These are phyloP conservation scores for Drepana falcataria DNA, from an alignment of 2,888 invertebrate genomes.

Conservation along the genomic window DNA sequence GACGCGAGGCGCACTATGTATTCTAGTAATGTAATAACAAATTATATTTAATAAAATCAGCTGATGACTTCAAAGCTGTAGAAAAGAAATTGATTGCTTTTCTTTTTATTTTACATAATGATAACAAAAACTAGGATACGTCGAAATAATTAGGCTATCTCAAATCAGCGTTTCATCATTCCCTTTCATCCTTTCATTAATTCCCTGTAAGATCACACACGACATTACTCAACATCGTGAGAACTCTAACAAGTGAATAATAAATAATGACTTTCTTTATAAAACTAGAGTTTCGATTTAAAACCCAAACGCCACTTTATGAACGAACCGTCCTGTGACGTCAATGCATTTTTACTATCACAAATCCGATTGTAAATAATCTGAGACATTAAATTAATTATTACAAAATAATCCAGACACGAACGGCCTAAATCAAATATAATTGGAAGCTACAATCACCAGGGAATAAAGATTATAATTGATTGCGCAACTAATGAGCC, in stretches of 20 bases:
- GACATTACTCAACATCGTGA: background rate
- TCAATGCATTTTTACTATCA: conserved; percentile 2
- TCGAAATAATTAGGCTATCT: background rate
- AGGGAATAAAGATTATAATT: conserved; percentile 14
- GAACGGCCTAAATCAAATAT: conserved; percentile 22
- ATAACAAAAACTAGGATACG: background rate
- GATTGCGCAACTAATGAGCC: conserved; percentile 4
- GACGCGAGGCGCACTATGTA: too few relatives aligned
- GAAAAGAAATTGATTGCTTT: too few relatives aligned
- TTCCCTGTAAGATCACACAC: background rate
- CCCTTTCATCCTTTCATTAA: background rate
- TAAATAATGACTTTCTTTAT: background rate
- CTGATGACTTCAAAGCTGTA: too few relatives aligned
- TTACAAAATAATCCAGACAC: conserved; percentile 17
- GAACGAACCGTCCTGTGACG: background rate
- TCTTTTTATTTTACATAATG: background rate
- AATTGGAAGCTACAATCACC: conserved; percentile 9
- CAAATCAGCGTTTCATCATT: background rate
- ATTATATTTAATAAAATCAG: too few relatives aligned
- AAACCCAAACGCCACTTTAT: background rate
- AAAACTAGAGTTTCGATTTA: background rate
- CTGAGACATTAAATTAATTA: conserved; percentile 11
- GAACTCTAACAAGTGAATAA: background rate
- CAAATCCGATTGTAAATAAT: conserved; percentile 10
- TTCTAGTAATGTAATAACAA: too few relatives aligned